Percentiles rank a stretch among this genome's conserved stretches.
phyloP scores from a whole-genome alignment of 2,888 invertebrate genomes.

The Drosophila kanekoi region DNA sequence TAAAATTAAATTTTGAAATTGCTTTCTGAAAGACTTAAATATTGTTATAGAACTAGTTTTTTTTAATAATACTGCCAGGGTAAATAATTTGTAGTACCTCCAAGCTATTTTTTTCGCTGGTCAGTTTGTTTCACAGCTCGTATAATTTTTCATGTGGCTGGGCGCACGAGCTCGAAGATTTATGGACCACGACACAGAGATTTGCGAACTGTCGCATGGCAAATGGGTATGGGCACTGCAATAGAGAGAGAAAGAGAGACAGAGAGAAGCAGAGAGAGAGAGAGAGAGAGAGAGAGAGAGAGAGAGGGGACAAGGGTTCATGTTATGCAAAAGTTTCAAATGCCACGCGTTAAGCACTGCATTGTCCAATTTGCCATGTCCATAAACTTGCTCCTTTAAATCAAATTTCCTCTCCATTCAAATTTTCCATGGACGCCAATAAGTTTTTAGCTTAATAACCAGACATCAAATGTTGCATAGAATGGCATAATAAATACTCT shows the following conservation, averaged over 20 bases:
- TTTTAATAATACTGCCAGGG: constrained; percentile 1
- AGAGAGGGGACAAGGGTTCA: constrained; percentile 18
- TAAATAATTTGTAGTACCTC: constrained; percentile 3
- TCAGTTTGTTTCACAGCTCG: constrained; percentile 43
- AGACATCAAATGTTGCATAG: constrained; percentile 23
- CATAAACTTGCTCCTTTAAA: constrained; percentile 39
- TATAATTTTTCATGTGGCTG: constrained; percentile 71
- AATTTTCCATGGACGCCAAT: constrained; percentile 23
- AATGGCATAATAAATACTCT: constrained; percentile 18
- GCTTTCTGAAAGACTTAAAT: no score
- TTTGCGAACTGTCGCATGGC: constrained; percentile 54
- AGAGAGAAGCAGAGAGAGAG: no score
- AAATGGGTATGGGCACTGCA: constrained; percentile 26
- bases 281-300: no score
- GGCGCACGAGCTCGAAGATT: constrained; percentile 57
- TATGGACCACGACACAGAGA: constrained; percentile 59
- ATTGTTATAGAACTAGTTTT: background rate
- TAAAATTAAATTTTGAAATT: no score
- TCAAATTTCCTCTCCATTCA: no score
- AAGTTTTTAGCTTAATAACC: constrained; percentile 17
- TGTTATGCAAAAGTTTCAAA: constrained; percentile 55
- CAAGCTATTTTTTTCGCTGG: constrained; percentile 10
- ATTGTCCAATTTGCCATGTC: constrained; percentile 49
- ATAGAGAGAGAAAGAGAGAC: background rate
- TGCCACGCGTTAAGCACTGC: constrained; percentile 38